These are phyloP conservation scores for Drosophila guanche DNA, from an alignment of 1,140 invertebrate species.

Conservation along the genomic window DNA sequence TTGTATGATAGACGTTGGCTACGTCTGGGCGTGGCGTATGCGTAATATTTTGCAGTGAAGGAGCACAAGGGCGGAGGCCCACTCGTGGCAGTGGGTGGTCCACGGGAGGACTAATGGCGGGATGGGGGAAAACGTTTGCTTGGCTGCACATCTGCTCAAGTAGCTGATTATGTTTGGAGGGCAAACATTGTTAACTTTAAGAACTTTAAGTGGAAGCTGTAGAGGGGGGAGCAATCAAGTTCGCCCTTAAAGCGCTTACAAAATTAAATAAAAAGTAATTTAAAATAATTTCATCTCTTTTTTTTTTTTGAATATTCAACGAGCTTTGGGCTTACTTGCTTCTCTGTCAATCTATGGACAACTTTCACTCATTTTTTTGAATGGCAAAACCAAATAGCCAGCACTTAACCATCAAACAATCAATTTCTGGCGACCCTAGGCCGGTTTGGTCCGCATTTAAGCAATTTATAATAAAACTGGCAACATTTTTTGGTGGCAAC, in stretches of 20 bases:
- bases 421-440: constrained; percentile 9
- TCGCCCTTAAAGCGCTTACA: too few species aligned
- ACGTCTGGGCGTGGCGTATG: constrained; percentile 61
- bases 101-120: background rate
- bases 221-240: background rate
- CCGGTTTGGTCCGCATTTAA: constrained; percentile 24
- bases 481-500: constrained; percentile 37
- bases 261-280: too few species aligned
- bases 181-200: constrained; percentile 61
- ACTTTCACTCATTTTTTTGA: background rate
- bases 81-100: constrained; percentile 15
- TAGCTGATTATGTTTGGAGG: constrained; percentile 73
- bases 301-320: too few species aligned
- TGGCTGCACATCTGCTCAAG: constrained; percentile 76
- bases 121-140: constrained; percentile 44
- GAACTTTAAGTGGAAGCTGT: constrained; percentile 39
- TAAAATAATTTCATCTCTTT: too few species aligned
- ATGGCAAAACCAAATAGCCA: background rate
- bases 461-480: constrained; percentile 47
- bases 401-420: constrained; percentile 13
- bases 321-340: too few species aligned
- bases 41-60: constrained; percentile 67
- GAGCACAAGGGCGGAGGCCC: background rate
- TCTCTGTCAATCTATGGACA: background rate
- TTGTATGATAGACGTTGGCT: constrained; percentile 74